Evolutionary conservation across 2,888 invertebrate species (phyloP).

Genomic region (Plebejus anna): DNA sequence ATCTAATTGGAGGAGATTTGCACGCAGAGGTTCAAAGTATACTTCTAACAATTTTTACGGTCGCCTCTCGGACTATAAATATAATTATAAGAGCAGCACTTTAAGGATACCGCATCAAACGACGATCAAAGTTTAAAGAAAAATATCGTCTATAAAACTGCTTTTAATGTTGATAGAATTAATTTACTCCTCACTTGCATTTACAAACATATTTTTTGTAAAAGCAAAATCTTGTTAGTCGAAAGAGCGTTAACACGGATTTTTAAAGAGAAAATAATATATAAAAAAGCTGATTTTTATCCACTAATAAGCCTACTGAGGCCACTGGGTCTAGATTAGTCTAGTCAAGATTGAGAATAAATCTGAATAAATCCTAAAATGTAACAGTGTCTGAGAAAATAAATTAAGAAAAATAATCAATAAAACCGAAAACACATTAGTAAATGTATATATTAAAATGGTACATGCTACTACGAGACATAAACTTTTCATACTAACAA

Average conservation of each 20-base stretch:
- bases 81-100: not conserved
- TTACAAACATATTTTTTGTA: not conserved
- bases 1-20: conserved; percentile 30
- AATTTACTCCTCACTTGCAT: not conserved
- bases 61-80: not conserved
- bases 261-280: too few relatives aligned
- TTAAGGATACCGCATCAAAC: not conserved
- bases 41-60: conserved; percentile 22
- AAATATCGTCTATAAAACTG: not conserved
- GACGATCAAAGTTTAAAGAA: not conserved
- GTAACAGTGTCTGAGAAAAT: not conserved
- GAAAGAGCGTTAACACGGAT: too few relatives aligned
- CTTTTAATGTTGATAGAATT: not conserved
- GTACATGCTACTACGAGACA: conserved; percentile 27
- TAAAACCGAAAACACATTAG: not conserved
- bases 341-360: too few relatives aligned
- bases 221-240: too few relatives aligned
- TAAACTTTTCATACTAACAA: conserved; percentile 23
- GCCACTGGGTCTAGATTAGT: too few relatives aligned
- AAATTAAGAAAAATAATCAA: not conserved
- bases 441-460: conserved; percentile 29
- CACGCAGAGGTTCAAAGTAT: not conserved
- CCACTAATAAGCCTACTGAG: too few relatives aligned
- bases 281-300: too few relatives aligned
- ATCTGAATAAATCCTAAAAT: too few relatives aligned